Percentiles rank a stretch among this genome's conserved stretches.
Conservation (phyloP, 2,888 invertebrate genomes). For the Cheilosia vulpina region DNA sequence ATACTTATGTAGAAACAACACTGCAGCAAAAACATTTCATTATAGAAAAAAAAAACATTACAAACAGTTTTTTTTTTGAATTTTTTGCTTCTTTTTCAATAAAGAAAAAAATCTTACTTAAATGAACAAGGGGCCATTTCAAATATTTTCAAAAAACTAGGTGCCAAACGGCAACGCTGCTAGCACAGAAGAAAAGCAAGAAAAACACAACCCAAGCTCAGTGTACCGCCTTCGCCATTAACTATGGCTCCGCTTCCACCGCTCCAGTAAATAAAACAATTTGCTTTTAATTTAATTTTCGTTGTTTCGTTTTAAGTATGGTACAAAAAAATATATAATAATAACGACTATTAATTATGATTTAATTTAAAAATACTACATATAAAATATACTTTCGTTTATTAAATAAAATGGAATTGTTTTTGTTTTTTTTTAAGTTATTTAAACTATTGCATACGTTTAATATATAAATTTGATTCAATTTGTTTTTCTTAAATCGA, state of each 20-base stretch:
- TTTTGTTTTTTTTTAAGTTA: slow-evolving; percentile 35
- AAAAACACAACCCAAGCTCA: neutral
- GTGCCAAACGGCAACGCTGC: too few relatives aligned
- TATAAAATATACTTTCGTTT: slow-evolving; percentile 48
- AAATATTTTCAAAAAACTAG: too few relatives aligned
- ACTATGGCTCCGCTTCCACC: too few relatives aligned
- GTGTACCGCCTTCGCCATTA: too few relatives aligned
- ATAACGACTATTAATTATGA: slow-evolving; percentile 71
- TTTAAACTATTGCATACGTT: slow-evolving; percentile 57
- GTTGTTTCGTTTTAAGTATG: slow-evolving; percentile 59
- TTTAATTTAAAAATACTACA: slow-evolving; percentile 66
- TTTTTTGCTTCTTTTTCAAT: too few relatives aligned
- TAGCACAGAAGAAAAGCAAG: too few relatives aligned
- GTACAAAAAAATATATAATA: slow-evolving; percentile 70
- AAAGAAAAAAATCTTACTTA: too few relatives aligned
- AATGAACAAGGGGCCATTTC: too few relatives aligned
- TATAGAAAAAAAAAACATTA: too few relatives aligned
- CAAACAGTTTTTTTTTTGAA: too few relatives aligned
- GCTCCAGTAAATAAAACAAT: slow-evolving; percentile 15
- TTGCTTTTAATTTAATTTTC: slow-evolving; percentile 62
- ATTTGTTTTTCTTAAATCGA: slow-evolving; percentile 76
- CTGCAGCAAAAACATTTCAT: too few relatives aligned
- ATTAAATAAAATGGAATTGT: slow-evolving; percentile 44
- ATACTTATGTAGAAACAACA: too few relatives aligned
- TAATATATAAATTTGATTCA: slow-evolving; percentile 35